These are phyloP conservation scores for Bradynema listronoti DNA, from an alignment of 1,140 invertebrate genomes.

Conservation along the genomic window DNA sequence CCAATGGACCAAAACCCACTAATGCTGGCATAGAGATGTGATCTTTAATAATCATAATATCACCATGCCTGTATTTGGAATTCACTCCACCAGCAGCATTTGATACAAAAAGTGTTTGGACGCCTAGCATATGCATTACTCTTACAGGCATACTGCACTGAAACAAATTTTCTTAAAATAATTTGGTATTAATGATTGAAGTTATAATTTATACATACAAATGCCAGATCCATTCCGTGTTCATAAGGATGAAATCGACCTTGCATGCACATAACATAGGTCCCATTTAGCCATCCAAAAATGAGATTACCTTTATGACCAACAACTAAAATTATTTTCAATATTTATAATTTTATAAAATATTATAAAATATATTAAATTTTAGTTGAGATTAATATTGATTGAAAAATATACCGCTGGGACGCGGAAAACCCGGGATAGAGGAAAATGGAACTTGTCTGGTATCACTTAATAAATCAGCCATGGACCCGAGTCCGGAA, in stretches of 20 bases:
- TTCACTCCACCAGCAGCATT: constrained; percentile 59
- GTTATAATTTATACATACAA: constrained; percentile 26
- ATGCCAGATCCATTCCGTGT: constrained; percentile 53
- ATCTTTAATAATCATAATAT: constrained; percentile 59
- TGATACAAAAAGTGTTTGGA: constrained; percentile 51
- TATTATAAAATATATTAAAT: constrained; percentile 8
- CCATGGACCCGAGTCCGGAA: too few relatives aligned
- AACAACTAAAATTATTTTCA: too few relatives aligned
- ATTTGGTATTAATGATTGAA: neutral
- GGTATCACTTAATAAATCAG: too few relatives aligned
- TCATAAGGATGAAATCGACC: constrained; percentile 57
- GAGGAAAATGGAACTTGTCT: too few relatives aligned
- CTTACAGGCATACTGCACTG: constrained; percentile 52
- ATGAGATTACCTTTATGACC: constrained; percentile 55
- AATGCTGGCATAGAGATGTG: constrained; percentile 59
- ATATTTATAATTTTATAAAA: constrained; percentile 18
- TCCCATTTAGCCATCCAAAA: constrained; percentile 46
- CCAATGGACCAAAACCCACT: constrained; percentile 52
- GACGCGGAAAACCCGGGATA: too few relatives aligned
- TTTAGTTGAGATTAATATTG: neutral
- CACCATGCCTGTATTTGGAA: constrained; percentile 47
- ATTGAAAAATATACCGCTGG: constrained; percentile 12
- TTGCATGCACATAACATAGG: constrained; percentile 51
- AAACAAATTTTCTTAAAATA: constrained; percentile 16
- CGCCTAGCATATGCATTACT: constrained; percentile 50